A percentile compares a stretch with the other conserved stretches of the same genome.
phyloP scores from a whole-genome alignment of 2,113 vertebrate genomes.

The Miniopterus natalensis region DNA sequence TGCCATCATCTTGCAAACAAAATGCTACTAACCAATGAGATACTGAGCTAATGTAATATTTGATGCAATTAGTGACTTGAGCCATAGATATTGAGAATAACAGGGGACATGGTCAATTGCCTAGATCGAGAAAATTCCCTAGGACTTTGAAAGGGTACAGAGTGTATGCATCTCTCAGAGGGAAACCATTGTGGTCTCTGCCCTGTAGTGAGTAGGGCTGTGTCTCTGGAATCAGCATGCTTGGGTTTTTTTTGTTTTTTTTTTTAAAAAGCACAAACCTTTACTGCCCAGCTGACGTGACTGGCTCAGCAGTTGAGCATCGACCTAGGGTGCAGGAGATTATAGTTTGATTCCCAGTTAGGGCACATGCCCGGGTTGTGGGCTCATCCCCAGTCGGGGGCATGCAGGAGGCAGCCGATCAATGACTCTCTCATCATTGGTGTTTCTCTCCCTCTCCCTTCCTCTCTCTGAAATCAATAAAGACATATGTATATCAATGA shows the following conservation, averaged over 20 bases:
- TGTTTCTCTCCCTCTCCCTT: no score
- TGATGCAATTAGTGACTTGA: slow-evolving; percentile 71
- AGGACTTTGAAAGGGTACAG: slow-evolving; percentile 28
- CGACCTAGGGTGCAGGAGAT: no score
- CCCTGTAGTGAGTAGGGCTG: neutral
- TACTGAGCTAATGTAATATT: slow-evolving; percentile 64
- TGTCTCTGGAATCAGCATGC: neutral
- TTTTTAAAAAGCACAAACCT: no score
- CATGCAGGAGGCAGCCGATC: no score
- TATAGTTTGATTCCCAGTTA: no score
- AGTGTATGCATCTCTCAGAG: slow-evolving; percentile 1
- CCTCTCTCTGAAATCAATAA: no score
- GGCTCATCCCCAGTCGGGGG: no score
- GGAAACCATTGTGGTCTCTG: neutral
- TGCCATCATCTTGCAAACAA: slow-evolving; percentile 74
- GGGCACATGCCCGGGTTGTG: no score
- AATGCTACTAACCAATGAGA: slow-evolving; percentile 74
- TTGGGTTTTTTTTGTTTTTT: neutral
- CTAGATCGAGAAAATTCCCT: slow-evolving; percentile 31
- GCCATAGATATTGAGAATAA: slow-evolving; percentile 64
- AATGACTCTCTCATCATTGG: no score
- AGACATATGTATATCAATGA: no score
- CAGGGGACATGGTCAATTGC: neutral
- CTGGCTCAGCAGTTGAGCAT: no score
- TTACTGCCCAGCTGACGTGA: no score